Base-by-base conservation (phyloP, 2,888 invertebrate species). In the Aricia artaxerxes region DNA sequence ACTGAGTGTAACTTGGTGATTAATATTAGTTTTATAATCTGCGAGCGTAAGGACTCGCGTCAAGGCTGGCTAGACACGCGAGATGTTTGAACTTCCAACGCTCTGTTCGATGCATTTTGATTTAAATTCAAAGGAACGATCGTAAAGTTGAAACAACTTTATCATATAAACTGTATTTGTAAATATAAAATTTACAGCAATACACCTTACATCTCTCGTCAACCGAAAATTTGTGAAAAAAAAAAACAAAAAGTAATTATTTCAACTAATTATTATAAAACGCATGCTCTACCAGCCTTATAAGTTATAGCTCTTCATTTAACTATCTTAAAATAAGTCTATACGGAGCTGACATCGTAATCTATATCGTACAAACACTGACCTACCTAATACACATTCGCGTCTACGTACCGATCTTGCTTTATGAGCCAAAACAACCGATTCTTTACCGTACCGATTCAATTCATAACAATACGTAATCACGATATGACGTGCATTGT, bases 1-100 rank as follows among this genome's bases (percentile, higher is more conserved):
- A 64, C 24, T 13, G 35, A 69, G 13, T 69, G 16, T 16, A 24
- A 69, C 69, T 69, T 69, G n/a, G 44, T 24, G 6, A 53, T 35
- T 53, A 24, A 76, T 76, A 53, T 76, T 53, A 35, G 76, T 76
- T 76, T 76, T 76, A 76, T 79, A 79, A 79, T 73, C 73, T 79
- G 73, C 60, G 61, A 79, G 60, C 75, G 75, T 73, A 75, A 61
- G 75, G 78, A 79, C 75, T 79, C 73, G 61, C 57, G 73, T 64
- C 79, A 82, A 82, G 82, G 82, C 79, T 82, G 80, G 76, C 49
- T n/a, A 60, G 24, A 81, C 82, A 82, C 82, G 82, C 82, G 81
- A 82, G 78, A 49, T 76, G 61, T 80, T 78, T 72, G 73, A 80
- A 78, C 79, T 79, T 80, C 57, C 78, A 79, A 79, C 76, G 57